Evolutionary conservation across 1,140 invertebrate genomes (phyloP).

Genomic region (Temnothorax curvispinosus): DNA sequence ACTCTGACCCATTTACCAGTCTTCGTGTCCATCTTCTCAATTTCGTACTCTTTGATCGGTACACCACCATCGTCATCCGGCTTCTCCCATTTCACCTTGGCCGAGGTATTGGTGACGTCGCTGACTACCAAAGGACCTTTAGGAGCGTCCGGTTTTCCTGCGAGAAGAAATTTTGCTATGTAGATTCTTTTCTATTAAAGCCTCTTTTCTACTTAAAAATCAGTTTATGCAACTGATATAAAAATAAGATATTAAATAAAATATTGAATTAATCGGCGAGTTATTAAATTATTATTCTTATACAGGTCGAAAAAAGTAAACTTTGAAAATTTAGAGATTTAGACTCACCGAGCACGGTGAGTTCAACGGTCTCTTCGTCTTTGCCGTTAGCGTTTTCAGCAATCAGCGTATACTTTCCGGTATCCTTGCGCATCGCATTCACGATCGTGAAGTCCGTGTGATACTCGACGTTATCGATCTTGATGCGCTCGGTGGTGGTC

Average conservation of each 20-base stretch:
- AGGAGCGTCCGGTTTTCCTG: conserved; percentile 92
- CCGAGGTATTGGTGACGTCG: conserved; percentile 94
- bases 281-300: neutral
- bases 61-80: conserved; percentile 97
- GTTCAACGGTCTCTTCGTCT: conserved; percentile 95
- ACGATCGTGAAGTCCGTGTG: conserved; percentile 95
- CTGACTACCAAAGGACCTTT: conserved; percentile 95
- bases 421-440: conserved; percentile 94
- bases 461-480: conserved; percentile 96
- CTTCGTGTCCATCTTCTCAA: conserved; percentile 97
- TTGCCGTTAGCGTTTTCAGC: conserved; percentile 96
- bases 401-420: conserved; percentile 95
- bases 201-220: neutral
- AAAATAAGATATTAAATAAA: neutral
- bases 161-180: conserved; percentile 14
- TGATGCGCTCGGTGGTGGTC: conserved; percentile 93
- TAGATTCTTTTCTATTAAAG: neutral
- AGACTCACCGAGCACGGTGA: conserved; percentile 93
- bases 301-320: neutral
- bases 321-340: conserved; percentile 22
- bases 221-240: neutral
- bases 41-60: conserved; percentile 97
- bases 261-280: neutral
- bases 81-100: conserved; percentile 95
- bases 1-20: conserved; percentile 96